Evolutionary conservation across 2,888 invertebrate genomes (phyloP).

Genomic region (Hirtodrosophila alboralis): DNA sequence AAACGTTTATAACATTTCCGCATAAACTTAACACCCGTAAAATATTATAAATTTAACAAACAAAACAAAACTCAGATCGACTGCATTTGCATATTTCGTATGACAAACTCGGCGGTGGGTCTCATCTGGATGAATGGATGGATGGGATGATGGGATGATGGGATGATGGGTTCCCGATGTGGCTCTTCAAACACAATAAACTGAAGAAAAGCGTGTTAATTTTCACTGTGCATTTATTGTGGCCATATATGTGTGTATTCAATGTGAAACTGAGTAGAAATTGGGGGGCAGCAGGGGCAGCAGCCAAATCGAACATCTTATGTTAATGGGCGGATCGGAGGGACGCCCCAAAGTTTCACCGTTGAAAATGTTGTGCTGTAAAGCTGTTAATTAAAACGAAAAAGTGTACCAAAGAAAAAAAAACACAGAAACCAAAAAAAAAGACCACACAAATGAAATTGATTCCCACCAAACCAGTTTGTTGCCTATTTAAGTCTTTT

Average conservation of each 20-base stretch:
- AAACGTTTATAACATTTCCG: slow-evolving; percentile 70
- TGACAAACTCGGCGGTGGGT: slow-evolving; percentile 75
- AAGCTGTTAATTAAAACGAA: slow-evolving; percentile 78
- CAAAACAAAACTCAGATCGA: slow-evolving; percentile 61
- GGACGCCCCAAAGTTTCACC: slow-evolving; percentile 74
- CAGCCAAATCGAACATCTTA: slow-evolving; percentile 66
- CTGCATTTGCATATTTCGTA: slow-evolving; percentile 72
- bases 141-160: no score
- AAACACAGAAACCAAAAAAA: slow-evolving; percentile 15
- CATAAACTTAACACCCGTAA: slow-evolving; percentile 75
- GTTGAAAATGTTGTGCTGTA: slow-evolving; percentile 67
- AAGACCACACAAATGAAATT: slow-evolving; percentile 56
- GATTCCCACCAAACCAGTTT: slow-evolving; percentile 62
- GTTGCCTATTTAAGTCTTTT: slow-evolving; percentile 59
- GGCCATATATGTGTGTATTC: slow-evolving; percentile 54
- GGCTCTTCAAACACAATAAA: slow-evolving; percentile 55
- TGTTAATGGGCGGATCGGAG: slow-evolving; percentile 67
- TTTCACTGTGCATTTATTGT: slow-evolving; percentile 79
- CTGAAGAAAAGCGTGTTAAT: slow-evolving; percentile 80
- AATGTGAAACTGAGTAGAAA: background rate
- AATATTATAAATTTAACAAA: slow-evolving; percentile 70
- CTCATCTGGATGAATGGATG: slow-evolving; percentile 33
- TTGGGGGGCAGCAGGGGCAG: slow-evolving; percentile 5
- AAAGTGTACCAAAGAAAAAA: slow-evolving; percentile 47
- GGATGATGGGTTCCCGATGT: slow-evolving; percentile 32